Conservation (phyloP, 2,797 vertebrate species). For the Tragopan temminckii region DNA sequence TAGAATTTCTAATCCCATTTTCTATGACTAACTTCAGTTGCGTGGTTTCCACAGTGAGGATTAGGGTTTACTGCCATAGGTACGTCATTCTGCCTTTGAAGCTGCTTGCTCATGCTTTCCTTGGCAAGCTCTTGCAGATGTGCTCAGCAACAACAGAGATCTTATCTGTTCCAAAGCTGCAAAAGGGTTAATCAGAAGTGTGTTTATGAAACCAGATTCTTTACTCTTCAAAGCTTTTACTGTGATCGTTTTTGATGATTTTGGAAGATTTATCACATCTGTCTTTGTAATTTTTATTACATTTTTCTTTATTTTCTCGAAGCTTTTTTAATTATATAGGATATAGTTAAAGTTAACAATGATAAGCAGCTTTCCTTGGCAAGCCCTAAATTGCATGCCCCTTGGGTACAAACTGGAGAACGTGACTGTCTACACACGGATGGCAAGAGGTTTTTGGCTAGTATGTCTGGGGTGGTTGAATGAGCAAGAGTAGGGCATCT, state of each 20-base stretch:
- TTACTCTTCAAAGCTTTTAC: not conserved
- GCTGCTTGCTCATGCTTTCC: constrained; percentile 65
- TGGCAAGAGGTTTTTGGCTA: not conserved
- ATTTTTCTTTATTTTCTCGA: constrained; percentile 20
- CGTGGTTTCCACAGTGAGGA: constrained; percentile 25
- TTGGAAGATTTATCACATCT: not conserved
- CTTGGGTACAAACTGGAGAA: constrained; percentile 1
- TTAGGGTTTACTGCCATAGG: constrained; percentile 55
- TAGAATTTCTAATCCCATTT: constrained; percentile 46
- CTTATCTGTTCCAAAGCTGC: not conserved
- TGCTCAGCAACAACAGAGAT: constrained; percentile 39
- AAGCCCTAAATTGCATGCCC: not conserved
- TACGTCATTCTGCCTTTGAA: constrained; percentile 67
- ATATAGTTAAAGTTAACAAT: not conserved
- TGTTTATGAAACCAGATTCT: constrained; percentile 7
- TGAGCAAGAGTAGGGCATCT: not conserved
- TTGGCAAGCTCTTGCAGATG: constrained; percentile 51
- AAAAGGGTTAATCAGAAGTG: constrained; percentile 56
- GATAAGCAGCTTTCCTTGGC: not conserved
- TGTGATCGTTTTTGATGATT: not conserved
- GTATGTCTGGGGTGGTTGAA: not conserved
- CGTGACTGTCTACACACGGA: not conserved
- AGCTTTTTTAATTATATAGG: not conserved
- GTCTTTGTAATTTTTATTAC: not conserved
- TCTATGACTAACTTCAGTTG: constrained; percentile 56